Evolutionary conservation across 2,797 vertebrate species (phyloP), one percentile per base, ranked within the genome.

Genomic region (Manis crassicaudata): DNA sequence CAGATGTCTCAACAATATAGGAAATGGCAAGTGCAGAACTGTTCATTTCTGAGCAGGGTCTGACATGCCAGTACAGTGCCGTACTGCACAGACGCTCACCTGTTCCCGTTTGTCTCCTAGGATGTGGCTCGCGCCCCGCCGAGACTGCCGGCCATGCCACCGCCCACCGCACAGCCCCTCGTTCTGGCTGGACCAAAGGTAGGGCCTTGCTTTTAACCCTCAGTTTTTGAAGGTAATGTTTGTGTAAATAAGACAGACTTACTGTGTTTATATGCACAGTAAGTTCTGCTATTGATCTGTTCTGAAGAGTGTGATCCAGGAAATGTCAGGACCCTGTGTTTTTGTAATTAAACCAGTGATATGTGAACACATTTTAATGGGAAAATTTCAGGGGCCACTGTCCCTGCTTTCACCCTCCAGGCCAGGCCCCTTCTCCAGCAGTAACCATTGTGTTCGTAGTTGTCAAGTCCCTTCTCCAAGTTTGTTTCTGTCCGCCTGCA

Each of bases 171-270:
- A 56, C 98, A 98, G 25, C 97, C 98, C 97, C 98, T 98, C 89
- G 90, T 98, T 97, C 98, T 99, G 98, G 96, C 98, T 96, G 98
- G 98, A 97, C 98, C 98, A 90, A 99, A 99, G 99, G 99, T 99
- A 98, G 97, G 98, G 40, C 88, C 81, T 68, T 37, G 46, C 25
- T 46, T 25, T 4, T 25, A 0, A 1, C 62, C 35, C 83, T 67
- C 6, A 29, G 29, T 54, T 77, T 54, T n/a, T 56, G 88, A 40
- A 67, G 21, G 16, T 11, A 1, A 40, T 62, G 10, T 62, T 4
- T 5, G 13, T 25, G 13, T 35, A 20, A 65, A 18, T 11, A 7
- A 25, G 58, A 29, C 7, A 0, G 20, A 4, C 21, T 9, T 35
- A 0, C 17, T 13, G 2, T 12, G 27, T 65, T 14, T 46, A 7